Conservation (phyloP, 2,113 vertebrate genomes). For the Urocynchramus pylzowi region DNA sequence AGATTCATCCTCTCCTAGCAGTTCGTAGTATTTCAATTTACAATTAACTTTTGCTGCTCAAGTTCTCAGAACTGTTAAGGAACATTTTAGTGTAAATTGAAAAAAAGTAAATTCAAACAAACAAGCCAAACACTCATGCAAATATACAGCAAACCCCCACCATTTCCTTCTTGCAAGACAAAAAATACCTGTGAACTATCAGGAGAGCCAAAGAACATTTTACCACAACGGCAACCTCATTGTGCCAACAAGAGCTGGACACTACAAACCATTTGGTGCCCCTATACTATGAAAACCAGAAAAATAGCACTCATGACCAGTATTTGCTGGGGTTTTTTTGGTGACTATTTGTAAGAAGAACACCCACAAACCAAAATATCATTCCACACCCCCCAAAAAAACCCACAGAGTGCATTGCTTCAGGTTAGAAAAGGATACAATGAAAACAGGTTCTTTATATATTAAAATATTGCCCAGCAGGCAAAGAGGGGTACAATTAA, state of each 20-base stretch:
- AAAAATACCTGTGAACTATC: neutral
- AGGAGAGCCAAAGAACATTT: neutral
- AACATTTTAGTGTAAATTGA: neutral
- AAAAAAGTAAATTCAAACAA: neutral
- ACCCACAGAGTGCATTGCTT: neutral
- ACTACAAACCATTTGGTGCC: neutral
- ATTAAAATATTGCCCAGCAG: neutral
- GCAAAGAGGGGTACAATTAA: neutral
- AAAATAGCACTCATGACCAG: neutral
- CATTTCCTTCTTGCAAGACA: neutral
- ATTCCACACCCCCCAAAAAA: rapidly evolving
- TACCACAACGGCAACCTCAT: neutral
- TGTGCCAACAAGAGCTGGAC: neutral
- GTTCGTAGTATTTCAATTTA: neutral
- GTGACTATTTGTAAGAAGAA: neutral
- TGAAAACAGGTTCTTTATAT: neutral
- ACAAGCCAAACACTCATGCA: neutral
- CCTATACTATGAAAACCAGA: neutral
- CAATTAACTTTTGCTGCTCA: neutral
- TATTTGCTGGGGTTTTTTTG: neutral
- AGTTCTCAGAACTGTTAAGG: neutral
- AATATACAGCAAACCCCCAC: neutral
- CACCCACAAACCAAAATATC: neutral
- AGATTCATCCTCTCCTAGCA: neutral
- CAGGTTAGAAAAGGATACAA: neutral